A percentile compares a stretch with the other conserved stretches of the same genome.
phyloP scores from a whole-genome alignment of 2,888 invertebrate genomes.

The Synanthedon formicaeformis region DNA sequence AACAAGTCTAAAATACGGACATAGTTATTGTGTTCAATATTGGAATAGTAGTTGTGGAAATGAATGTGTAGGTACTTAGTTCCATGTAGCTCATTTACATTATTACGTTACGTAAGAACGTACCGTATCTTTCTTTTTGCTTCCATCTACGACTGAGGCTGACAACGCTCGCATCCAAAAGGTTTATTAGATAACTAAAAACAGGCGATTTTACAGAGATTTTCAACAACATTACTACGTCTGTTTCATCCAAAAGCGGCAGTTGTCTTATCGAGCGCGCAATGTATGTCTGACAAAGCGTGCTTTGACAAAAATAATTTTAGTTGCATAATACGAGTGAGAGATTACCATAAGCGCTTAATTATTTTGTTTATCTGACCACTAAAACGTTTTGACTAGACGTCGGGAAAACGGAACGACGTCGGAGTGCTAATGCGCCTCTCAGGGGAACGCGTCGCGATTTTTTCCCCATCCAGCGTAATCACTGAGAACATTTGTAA shows the following conservation, averaged over 20 bases:
- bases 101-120: no score
- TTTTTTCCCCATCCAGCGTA: background rate
- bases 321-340: constrained; percentile 3
- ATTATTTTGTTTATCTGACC: constrained; percentile 63
- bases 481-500: background rate
- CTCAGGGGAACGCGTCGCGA: background rate
- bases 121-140: no score
- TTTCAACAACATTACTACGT: background rate
- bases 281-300: background rate
- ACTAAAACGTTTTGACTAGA: constrained; percentile 43
- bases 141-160: constrained; percentile 5
- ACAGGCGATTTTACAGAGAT: background rate
- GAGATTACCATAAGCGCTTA: constrained; percentile 47
- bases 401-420: constrained; percentile 20
- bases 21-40: no score
- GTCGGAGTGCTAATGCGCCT: constrained; percentile 15
- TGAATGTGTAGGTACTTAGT: no score
- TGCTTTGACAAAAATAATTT: background rate
- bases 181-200: background rate
- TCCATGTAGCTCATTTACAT: no score
- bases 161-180: constrained; percentile 9
- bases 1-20: no score
- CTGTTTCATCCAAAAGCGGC: background rate
- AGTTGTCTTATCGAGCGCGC: background rate
- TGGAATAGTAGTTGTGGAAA: no score